Evolutionary conservation across 2,888 invertebrate genomes (phyloP).

Genomic region (Drosophila cracens): DNA sequence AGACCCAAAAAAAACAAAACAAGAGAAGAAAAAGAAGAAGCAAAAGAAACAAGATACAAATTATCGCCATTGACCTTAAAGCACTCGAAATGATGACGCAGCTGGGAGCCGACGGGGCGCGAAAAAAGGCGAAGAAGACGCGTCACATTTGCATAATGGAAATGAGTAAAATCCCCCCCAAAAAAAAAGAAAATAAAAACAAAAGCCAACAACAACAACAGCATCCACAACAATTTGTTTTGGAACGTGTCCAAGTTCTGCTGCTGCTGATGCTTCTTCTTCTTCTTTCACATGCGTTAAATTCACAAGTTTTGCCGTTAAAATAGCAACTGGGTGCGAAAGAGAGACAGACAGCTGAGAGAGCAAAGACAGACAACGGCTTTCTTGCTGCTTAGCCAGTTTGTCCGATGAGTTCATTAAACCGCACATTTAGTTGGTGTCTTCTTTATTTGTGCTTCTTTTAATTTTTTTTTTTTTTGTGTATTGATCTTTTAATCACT

Average conservation of each 20-base stretch:
- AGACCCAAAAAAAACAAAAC: neutral
- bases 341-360: slow-evolving; percentile 4
- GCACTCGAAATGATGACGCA: slow-evolving; percentile 38
- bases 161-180: slow-evolving; percentile 57
- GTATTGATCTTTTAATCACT: slow-evolving; percentile 16
- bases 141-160: slow-evolving; percentile 71
- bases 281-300: slow-evolving; percentile 28
- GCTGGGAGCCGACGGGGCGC: slow-evolving; percentile 5
- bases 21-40: neutral
- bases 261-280: slow-evolving; percentile 9
- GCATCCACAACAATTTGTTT: slow-evolving; percentile 14
- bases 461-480: slow-evolving; percentile 4
- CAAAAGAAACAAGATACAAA: neutral
- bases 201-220: slow-evolving; percentile 13
- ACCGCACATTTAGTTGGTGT: slow-evolving; percentile 32
- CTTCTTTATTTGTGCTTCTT: slow-evolving; percentile 9
- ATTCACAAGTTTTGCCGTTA: slow-evolving; percentile 64
- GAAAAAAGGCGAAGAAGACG: slow-evolving; percentile 21
- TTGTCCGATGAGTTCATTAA: slow-evolving; percentile 59
- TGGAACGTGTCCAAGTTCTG: slow-evolving; percentile 59
- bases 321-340: slow-evolving; percentile 7
- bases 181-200: slow-evolving; percentile 12
- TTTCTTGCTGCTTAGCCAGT: slow-evolving; percentile 51
- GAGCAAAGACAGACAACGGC: slow-evolving; percentile 19
- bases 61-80: slow-evolving; percentile 57